Evolutionary conservation across 2,888 invertebrate genomes (phyloP).

Genomic region (Fragum fragum): DNA sequence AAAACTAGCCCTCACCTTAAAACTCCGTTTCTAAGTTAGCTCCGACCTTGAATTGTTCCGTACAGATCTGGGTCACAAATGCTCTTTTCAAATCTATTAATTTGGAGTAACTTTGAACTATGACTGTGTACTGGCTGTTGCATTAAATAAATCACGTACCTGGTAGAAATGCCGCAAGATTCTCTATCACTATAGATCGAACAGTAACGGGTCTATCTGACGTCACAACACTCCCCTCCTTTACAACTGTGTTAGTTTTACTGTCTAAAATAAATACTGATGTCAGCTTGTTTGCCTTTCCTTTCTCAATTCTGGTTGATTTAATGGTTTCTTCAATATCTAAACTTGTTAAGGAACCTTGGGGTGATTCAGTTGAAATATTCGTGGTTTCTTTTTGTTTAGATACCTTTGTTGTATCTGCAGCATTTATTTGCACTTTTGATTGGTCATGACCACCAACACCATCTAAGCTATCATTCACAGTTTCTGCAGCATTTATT

Average conservation of each 20-base stretch:
- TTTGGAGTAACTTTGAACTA: too few species aligned
- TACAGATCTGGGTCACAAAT: too few species aligned
- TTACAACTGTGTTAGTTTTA: background rate
- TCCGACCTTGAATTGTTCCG: too few species aligned
- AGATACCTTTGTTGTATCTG: background rate
- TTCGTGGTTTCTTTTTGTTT: slow-evolving; percentile 13
- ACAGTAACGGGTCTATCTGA: slow-evolving; percentile 8
- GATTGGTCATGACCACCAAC: too few species aligned
- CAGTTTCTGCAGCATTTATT: background rate
- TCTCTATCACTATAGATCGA: slow-evolving; percentile 21
- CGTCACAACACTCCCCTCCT: slow-evolving; percentile 16
- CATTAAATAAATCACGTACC: slow-evolving; percentile 2
- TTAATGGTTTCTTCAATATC: background rate
- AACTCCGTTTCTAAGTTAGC: too few species aligned
- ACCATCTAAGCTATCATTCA: too few species aligned
- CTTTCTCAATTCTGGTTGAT: background rate
- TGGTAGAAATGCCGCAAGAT: slow-evolving; percentile 5
- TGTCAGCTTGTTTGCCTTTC: background rate
- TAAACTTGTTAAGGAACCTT: background rate
- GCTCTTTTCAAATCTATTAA: too few species aligned
- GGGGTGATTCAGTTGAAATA: background rate
- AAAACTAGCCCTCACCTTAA: too few species aligned
- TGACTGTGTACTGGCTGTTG: too few species aligned
- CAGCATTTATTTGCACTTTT: background rate
- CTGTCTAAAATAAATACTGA: background rate